phyloP scores from a whole-genome alignment of 1,140 invertebrate genomes.

The Drosophila neocordata region DNA sequence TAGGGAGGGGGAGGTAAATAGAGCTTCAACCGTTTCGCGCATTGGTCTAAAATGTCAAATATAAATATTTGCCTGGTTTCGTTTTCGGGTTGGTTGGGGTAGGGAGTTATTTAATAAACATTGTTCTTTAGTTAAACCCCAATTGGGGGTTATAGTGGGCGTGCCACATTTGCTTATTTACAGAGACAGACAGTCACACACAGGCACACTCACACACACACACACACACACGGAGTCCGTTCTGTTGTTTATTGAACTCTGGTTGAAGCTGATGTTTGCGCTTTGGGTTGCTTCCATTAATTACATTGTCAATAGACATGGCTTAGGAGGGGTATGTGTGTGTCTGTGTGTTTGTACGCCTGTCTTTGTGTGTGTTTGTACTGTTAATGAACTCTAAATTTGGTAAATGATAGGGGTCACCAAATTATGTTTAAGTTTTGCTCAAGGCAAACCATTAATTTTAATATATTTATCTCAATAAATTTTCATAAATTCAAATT shows the following conservation, averaged over 20 bases:
- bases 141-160: constrained; percentile 29
- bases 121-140: constrained; percentile 29
- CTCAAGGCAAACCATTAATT: constrained; percentile 10
- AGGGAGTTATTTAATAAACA: constrained; percentile 59
- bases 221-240: neutral
- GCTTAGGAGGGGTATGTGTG: constrained; percentile 9
- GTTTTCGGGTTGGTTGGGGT: constrained; percentile 44
- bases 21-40: constrained; percentile 26
- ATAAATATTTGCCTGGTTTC: constrained; percentile 65
- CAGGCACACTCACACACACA: constrained; percentile 9
- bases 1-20: neutral
- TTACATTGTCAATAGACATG: constrained; percentile 69
- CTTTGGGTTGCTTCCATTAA: constrained; percentile 54
- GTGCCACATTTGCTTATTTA: constrained; percentile 52
- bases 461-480: constrained; percentile 5
- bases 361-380: neutral
- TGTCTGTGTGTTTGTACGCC: neutral
- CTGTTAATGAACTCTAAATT: constrained; percentile 12
- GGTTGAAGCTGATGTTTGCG: constrained; percentile 38
- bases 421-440: neutral
- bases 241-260: constrained; percentile 31
- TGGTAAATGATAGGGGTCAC: constrained; percentile 34
- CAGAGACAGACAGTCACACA: constrained; percentile 15
- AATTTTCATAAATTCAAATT: neutral
- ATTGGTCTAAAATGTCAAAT: constrained; percentile 67